These are phyloP conservation scores for Gandaritis pyraliata DNA, from an alignment of 2,888 invertebrate genomes.

Conservation along the genomic window DNA sequence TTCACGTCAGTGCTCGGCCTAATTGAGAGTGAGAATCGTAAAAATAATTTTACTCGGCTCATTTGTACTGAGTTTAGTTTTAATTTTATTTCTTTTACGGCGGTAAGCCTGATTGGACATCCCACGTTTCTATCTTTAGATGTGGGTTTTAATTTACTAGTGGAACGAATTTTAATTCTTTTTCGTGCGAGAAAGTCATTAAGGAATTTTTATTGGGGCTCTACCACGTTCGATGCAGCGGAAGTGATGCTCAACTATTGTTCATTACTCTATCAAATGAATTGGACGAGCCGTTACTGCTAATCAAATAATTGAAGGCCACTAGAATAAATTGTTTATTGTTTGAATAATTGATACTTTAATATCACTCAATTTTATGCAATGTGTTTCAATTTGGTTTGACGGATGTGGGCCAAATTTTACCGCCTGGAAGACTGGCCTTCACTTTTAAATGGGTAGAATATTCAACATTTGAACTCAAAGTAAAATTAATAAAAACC, in stretches of 20 bases:
- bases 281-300: slow-evolving; percentile 26
- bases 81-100: slow-evolving; percentile 76
- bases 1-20: slow-evolving; percentile 76
- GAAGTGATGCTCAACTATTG: slow-evolving; percentile 45
- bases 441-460: no score
- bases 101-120: slow-evolving; percentile 70
- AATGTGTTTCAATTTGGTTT: neutral
- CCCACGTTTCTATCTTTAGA: slow-evolving; percentile 55
- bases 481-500: neutral
- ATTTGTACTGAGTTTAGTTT: slow-evolving; percentile 78
- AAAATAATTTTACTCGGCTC: slow-evolving; percentile 82
- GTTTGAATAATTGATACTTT: neutral
- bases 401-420: neutral
- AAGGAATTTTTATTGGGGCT: slow-evolving; percentile 50
- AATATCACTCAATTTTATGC: neutral
- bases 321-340: slow-evolving; percentile 11
- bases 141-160: slow-evolving; percentile 69
- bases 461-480: neutral
- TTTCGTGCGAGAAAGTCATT: slow-evolving; percentile 51
- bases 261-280: slow-evolving; percentile 44
- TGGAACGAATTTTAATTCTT: slow-evolving; percentile 57
- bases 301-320: slow-evolving; percentile 24
- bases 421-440: no score
- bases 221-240: slow-evolving; percentile 47
- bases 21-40: slow-evolving; percentile 83